Base-by-base conservation (phyloP, 2,113 vertebrate genomes). In the Gadus chalcogrammus region DNA sequence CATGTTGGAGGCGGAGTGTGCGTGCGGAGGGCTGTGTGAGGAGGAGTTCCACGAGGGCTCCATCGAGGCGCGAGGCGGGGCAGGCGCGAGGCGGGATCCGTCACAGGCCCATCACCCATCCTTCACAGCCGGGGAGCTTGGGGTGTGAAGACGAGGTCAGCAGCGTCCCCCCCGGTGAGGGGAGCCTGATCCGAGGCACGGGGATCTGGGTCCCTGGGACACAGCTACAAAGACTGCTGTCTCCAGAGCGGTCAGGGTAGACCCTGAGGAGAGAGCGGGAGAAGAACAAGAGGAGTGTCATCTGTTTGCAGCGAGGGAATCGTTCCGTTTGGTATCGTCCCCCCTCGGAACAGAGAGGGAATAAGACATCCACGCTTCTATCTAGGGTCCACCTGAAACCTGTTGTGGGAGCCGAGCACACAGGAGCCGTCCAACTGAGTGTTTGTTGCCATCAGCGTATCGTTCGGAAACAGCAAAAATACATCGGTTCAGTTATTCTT, bases 51-150 rank as follows among this genome's bases (percentile, higher is more conserved):
- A 91, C 84, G 89, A 89, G 68, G 94, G 92, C 91, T 97, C 97
- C 96, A 98, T 98, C 90, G 92, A 82, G 88, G 85, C 90, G 90
- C 80, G 88, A 85, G 84, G 84, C 82, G 83, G 88, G 86, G 90
- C 84, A 86, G 79, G 89, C 85, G 76, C 20, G 20, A 20, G 88
- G 85, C 87, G 79, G 90, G 91, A 90, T 88, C 86, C 77, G 76
- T 95, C 90, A 94, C 88, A 83, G 88, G 88, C 91, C 93, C 94
- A 95, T 95, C 84, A 93, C 92, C 96, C 96, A 96, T 97, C 92
- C 92, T 96, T 93, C 90, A 92, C 89, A 91, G 92, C 89, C 91
- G 87, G 80, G 77, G 81, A 88, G 78, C 83, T 69, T 75, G 73
- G 8, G 68, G 82, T 73, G 81, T 62, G 61, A 65, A 80, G 85